A percentile compares a stretch with the other conserved stretches of the same genome.
Evolutionary conservation across 1,140 invertebrate genomes (phyloP).

Genomic region (Papilio xuthus): DNA sequence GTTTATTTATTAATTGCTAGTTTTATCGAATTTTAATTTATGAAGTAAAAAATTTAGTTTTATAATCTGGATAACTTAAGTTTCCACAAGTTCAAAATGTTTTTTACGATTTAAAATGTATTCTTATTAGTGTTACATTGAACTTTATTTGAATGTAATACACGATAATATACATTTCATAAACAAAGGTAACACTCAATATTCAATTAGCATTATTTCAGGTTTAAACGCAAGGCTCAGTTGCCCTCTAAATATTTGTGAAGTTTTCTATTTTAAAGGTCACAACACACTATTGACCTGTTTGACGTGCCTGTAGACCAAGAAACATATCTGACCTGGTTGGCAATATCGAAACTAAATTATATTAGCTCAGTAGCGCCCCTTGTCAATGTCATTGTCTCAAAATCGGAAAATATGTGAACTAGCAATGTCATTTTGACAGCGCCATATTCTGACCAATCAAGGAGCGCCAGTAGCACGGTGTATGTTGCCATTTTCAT

Average conservation of each 20-base stretch:
- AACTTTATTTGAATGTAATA: neutral
- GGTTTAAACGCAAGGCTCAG: neutral
- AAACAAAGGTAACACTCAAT: conserved; percentile 6
- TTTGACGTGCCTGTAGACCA: neutral
- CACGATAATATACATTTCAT: neutral
- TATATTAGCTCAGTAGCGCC: neutral
- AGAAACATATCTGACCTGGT: neutral
- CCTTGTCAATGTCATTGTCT: no score
- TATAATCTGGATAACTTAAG: no score
- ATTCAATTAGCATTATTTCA: neutral
- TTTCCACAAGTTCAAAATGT: no score
- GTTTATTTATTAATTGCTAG: no score
- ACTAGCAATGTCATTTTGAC: no score
- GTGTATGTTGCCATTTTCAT: no score
- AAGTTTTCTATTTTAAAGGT: neutral
- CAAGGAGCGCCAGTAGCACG: no score
- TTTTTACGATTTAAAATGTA: no score
- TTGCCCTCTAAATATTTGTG: conserved; percentile 7
- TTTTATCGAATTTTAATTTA: no score
- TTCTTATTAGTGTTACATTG: neutral
- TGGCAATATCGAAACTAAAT: neutral
- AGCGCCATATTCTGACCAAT: no score
- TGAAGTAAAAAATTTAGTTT: no score
- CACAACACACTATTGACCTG: conserved; percentile 3
- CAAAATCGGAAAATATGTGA: no score